A percentile compares a stretch with the other conserved stretches of the same genome.
phyloP scores from a whole-genome alignment of 2,113 vertebrate genomes.

The Lasiurus borealis region DNA sequence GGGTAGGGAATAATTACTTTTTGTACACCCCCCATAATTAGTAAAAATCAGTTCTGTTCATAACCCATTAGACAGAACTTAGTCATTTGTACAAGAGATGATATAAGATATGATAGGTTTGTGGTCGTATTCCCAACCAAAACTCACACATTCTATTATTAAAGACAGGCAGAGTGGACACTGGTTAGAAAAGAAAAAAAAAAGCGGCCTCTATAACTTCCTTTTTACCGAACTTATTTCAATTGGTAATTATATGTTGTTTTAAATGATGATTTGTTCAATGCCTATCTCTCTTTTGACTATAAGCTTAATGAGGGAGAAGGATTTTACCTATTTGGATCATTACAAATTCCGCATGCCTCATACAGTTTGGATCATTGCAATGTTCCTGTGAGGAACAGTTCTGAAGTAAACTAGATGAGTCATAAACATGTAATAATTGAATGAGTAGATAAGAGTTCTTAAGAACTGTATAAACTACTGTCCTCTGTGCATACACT shows the following conservation, averaged over 20 bases:
- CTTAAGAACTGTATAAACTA: not conserved
- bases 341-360: not conserved
- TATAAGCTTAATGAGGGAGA: not conserved
- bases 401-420: not conserved
- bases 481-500: not conserved
- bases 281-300: not conserved
- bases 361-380: not conserved
- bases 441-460: not conserved
- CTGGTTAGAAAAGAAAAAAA: not conserved
- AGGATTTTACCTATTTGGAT: not conserved
- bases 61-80: not conserved
- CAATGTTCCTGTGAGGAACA: not conserved
- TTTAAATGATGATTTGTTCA: not conserved
- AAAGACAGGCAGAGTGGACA: not conserved
- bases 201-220: not conserved
- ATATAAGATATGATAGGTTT: not conserved
- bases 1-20: not conserved
- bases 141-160: not conserved
- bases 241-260: not conserved
- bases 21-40: not conserved
- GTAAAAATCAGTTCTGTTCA: not conserved
- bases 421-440: not conserved
- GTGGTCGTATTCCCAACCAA: not conserved
- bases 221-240: not conserved
- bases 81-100: not conserved